phyloP scores from a whole-genome alignment of 2,113 vertebrate species.

The Cyrtonyx montezumae region DNA sequence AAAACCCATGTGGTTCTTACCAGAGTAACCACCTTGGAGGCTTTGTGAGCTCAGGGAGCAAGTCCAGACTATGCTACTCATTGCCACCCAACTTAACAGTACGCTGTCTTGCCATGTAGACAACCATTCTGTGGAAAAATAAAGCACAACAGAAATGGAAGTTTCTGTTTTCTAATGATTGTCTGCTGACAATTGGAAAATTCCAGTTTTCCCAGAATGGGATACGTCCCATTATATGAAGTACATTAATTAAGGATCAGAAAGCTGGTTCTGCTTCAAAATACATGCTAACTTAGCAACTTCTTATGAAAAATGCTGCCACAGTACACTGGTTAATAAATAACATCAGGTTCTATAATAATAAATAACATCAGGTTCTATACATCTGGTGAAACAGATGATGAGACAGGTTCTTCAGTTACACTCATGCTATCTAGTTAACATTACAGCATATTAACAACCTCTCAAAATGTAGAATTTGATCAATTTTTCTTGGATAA shows the following conservation, averaged over 20 bases:
- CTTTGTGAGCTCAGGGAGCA: not conserved
- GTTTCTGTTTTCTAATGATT: not conserved
- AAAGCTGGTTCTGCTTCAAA: not conserved
- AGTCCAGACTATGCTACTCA: not conserved
- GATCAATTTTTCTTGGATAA: not conserved
- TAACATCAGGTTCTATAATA: not conserved
- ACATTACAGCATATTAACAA: not conserved
- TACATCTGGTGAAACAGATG: not conserved
- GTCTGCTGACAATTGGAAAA: accelerated
- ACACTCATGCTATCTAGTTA: not conserved
- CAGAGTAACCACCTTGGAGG: not conserved
- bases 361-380: not conserved
- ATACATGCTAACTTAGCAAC: not conserved
- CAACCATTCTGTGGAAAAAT: not conserved
- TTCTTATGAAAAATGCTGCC: not conserved
- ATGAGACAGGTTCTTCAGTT: not conserved
- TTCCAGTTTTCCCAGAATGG: not conserved
- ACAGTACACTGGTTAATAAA: not conserved
- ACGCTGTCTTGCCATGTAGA: not conserved
- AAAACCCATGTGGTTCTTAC: not conserved
- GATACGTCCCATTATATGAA: accelerated
- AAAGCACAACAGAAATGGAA: not conserved
- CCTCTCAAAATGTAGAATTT: not conserved
- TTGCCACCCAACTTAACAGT: not conserved
- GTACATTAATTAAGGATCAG: not conserved